phyloP scores from a whole-genome alignment of 2,113 vertebrate genomes.

The Rafetus swinhoei region DNA sequence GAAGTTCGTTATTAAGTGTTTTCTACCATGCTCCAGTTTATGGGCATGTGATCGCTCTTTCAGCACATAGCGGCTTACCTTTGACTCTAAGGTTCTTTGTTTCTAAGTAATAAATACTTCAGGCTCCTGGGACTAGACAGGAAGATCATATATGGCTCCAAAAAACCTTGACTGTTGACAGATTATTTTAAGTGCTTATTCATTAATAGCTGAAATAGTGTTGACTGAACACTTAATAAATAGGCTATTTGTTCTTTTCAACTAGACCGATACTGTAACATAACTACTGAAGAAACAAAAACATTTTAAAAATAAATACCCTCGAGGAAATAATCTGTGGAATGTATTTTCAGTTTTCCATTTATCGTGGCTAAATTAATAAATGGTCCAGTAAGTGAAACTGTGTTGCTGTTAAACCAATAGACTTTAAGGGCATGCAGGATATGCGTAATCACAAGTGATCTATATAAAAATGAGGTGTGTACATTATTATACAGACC shows the following conservation, averaged over 20 bases:
- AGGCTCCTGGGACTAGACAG: constrained; percentile 65
- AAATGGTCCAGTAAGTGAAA: constrained; percentile 54
- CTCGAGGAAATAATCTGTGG: constrained; percentile 37
- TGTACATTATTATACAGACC: background rate
- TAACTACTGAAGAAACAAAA: constrained; percentile 54
- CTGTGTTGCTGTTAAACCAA: background rate
- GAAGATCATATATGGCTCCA: constrained; percentile 72
- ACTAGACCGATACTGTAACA: constrained; percentile 52
- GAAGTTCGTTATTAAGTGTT: constrained; percentile 8
- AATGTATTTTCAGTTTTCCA: constrained; percentile 54
- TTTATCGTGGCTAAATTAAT: constrained; percentile 50
- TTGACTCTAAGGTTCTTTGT: constrained; percentile 79
- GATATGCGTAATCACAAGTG: background rate
- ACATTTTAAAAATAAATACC: constrained; percentile 54
- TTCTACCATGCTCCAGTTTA: constrained; percentile 28
- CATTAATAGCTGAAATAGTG: constrained; percentile 69
- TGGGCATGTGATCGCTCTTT: constrained; percentile 42
- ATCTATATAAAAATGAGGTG: constrained; percentile 8
- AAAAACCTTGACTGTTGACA: constrained; percentile 63
- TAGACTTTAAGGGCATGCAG: background rate
- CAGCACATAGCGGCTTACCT: constrained; percentile 58
- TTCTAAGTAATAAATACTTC: constrained; percentile 74
- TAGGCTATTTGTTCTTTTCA: constrained; percentile 67
- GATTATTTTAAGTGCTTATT: constrained; percentile 72
- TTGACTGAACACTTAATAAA: constrained; percentile 71